phyloP scores from a whole-genome alignment of 2,797 vertebrate species.

The Discoglossus pictus region DNA sequence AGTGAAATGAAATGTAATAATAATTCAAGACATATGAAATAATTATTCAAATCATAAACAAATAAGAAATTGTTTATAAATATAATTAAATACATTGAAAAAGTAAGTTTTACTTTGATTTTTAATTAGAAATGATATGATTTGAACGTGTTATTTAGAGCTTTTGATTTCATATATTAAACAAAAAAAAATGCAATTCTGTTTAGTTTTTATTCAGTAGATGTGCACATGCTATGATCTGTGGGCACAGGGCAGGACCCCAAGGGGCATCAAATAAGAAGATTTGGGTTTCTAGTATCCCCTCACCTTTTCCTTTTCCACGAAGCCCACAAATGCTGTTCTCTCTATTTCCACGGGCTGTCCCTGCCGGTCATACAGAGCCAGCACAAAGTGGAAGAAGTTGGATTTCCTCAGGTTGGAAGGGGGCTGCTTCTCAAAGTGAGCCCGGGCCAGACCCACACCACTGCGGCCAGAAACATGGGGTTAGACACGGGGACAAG shows the following conservation, averaged over 20 bases:
- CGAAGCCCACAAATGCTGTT: slow-evolving; percentile 94
- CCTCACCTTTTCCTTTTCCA: slow-evolving; percentile 97
- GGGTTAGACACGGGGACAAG: slow-evolving; percentile 58
- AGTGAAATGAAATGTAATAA: too few relatives aligned
- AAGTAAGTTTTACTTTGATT: too few relatives aligned
- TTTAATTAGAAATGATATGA: too few relatives aligned
- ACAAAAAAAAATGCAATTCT: background rate
- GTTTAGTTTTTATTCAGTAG: slow-evolving; percentile 1
- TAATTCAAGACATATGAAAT: too few relatives aligned
- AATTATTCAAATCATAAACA: too few relatives aligned
- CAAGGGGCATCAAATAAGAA: too few relatives aligned
- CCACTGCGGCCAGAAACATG: slow-evolving; percentile 83
- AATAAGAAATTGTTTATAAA: too few relatives aligned
- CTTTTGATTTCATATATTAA: too few relatives aligned
- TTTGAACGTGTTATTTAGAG: too few relatives aligned
- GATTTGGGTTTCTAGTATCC: background rate
- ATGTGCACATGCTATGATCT: too few relatives aligned
- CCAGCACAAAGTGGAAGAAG: slow-evolving; percentile 99
- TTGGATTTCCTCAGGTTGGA: slow-evolving; percentile 98
- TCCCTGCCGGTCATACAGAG: slow-evolving; percentile 95
- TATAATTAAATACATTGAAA: too few relatives aligned
- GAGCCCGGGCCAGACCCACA: slow-evolving; percentile 95
- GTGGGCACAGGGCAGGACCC: too few relatives aligned
- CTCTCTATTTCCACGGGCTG: slow-evolving; percentile 98
- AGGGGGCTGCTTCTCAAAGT: slow-evolving; percentile 98